Conservation (phyloP, 2,113 vertebrate species). For the Girardinichthys multiradiatus region DNA sequence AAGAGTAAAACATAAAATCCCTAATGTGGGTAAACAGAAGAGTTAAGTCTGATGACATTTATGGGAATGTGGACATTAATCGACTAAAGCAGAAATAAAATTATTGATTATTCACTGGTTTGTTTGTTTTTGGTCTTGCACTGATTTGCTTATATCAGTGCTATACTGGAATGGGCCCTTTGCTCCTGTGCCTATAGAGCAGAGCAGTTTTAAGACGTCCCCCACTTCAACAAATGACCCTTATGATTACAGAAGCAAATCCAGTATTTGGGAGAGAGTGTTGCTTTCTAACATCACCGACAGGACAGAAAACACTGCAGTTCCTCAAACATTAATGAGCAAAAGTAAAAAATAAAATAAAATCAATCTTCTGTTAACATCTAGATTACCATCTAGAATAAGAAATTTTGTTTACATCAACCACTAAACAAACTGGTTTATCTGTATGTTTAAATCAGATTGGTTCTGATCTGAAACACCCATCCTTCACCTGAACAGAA, state of each 20-base stretch:
- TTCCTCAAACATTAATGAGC: slow-evolving; percentile 8
- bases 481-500: slow-evolving; percentile 19
- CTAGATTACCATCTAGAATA: too few species aligned
- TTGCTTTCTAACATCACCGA: slow-evolving; percentile 7
- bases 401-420: not conserved
- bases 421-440: not conserved
- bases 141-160: not conserved
- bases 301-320: slow-evolving; percentile 6
- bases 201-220: too few species aligned
- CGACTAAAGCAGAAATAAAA: not conserved
- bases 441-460: not conserved
- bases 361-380: too few species aligned
- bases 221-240: not conserved
- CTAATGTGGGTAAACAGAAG: not conserved
- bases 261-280: not conserved
- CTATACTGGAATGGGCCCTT: not conserved
- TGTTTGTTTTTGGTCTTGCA: not conserved
- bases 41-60: not conserved
- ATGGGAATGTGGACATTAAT: not conserved
- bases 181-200: too few species aligned
- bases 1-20: not conserved
- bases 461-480: slow-evolving; percentile 6
- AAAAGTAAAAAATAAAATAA: not conserved
- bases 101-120: not conserved
- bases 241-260: not conserved